Evolutionary conservation across 35 echinoderm and acorn worm species (phyloP), one percentile per base, ranked within the genome.

Genomic region (Lytechinus pictus): DNA sequence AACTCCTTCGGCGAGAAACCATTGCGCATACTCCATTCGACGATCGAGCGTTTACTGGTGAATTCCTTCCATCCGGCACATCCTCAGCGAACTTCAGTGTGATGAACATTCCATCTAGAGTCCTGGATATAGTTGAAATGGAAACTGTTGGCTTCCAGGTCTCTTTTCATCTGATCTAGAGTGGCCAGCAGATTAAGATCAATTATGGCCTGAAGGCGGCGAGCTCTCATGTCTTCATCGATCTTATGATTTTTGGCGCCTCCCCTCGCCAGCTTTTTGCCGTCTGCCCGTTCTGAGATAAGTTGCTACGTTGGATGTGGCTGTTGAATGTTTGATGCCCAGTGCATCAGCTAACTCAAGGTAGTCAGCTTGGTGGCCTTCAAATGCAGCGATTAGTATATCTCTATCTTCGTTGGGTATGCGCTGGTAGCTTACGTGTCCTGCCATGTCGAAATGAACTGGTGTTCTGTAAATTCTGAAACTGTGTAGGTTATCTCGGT

Each of bases 91-190:
- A 33, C 19, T 95, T 95, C 9, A 86, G 28, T 0, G 94, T 95
- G 52, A 95, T 95, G 10, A 95, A 71, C 60, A 95, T 95, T 5
- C 66, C 94, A 86, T 95, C 94, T 14, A 87, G 93, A 10, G 28
- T 14, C 27, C 92, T 55, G 9, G 92, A 29, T 29, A 89, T 89
- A 9, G 27, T 89, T 5, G 28, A 10, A 10, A 89, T 44, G 87
- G 87, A 89, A 28, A 89, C 87, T 14, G 28, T 9, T 29, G 87
- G 0, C 87, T 28, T 89, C 0, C 33, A 44, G 33, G 21, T 29
- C 87, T 28, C 10, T 89, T 12, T 53, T 89, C 87, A 66, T 66
- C 19, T 66, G 60, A 10, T 66, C 11, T 12, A 66, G 3, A 10
- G 60, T 66, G 14, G 60, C 60, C 0, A 12, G 60, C 4, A 16